Evolutionary conservation across 2,113 vertebrate genomes (phyloP).

Genomic region (Myotis brandtii): DNA sequence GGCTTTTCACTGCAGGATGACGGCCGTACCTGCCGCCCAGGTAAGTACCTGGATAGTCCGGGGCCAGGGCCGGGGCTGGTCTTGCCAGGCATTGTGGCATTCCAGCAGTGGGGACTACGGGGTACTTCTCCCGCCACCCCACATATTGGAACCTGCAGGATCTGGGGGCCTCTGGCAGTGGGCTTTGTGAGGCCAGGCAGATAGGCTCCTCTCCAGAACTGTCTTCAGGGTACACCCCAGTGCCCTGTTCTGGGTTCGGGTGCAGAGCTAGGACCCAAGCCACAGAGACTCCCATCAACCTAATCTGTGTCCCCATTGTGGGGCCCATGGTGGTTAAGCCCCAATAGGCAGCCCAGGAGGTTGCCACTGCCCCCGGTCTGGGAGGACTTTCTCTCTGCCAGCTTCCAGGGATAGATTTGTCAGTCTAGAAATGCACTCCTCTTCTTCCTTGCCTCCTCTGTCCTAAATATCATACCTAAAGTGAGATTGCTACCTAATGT

Average conservation of each 20-base stretch:
- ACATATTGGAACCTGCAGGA: accelerated
- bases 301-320: accelerated
- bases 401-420: neutral
- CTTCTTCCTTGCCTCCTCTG: neutral
- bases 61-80: accelerated
- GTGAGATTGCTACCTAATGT: neutral
- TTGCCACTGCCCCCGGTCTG: neutral
- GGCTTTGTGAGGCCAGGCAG: neutral
- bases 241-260: accelerated
- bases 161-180: neutral
- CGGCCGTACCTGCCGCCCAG: conserved; percentile 90
- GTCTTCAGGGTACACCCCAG: neutral
- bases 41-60: conserved; percentile 77
- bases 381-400: neutral
- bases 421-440: neutral
- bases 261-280: neutral
- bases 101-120: neutral
- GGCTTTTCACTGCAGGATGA: conserved; percentile 91
- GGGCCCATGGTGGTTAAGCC: neutral
- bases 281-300: neutral
- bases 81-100: neutral
- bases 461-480: neutral
- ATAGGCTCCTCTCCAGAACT: neutral
- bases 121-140: too few relatives aligned
- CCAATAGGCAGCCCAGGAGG: neutral